A percentile compares a stretch with the other conserved stretches of the same genome.
Evolutionary conservation across 2,113 vertebrate genomes (phyloP).

Genomic region (Psilopogon haemacephalus): DNA sequence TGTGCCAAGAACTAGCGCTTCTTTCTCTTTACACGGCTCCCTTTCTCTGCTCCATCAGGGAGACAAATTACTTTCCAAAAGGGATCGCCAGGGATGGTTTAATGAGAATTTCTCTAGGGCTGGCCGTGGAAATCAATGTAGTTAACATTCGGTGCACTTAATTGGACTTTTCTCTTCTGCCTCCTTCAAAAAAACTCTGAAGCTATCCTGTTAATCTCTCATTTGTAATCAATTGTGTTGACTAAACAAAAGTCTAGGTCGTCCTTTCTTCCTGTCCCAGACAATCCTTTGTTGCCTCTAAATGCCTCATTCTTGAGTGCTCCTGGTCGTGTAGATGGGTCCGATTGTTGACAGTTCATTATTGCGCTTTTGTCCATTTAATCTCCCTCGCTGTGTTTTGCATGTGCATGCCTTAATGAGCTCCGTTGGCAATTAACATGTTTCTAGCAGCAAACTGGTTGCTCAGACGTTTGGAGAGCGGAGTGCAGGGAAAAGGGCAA

Average conservation of each 20-base stretch:
- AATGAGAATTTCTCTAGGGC: conserved; percentile 99
- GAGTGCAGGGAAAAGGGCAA: conserved; percentile 95
- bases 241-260: conserved; percentile 98
- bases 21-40: conserved; percentile 86
- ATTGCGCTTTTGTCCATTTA: conserved; percentile 91
- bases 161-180: conserved; percentile 96
- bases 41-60: conserved; percentile 87
- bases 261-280: conserved; percentile 95
- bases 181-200: conserved; percentile 88
- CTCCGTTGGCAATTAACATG: conserved; percentile 96
- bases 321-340: conserved; percentile 91
- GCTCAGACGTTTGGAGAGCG: conserved; percentile 91
- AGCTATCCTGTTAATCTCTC: conserved; percentile 99
- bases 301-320: conserved; percentile 95
- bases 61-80: conserved; percentile 91
- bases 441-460: conserved; percentile 92
- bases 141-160: conserved; percentile 99
- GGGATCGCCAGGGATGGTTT: conserved; percentile 91
- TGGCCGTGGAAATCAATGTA: conserved; percentile 96
- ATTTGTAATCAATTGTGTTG: conserved; percentile 99
- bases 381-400: conserved; percentile 89
- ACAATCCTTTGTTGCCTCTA: conserved; percentile 94
- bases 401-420: conserved; percentile 94
- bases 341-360: conserved; percentile 98
- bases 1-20: conserved; percentile 91